Conservation (phyloP, 2,113 vertebrate species). For the Tor tambroides region DNA sequence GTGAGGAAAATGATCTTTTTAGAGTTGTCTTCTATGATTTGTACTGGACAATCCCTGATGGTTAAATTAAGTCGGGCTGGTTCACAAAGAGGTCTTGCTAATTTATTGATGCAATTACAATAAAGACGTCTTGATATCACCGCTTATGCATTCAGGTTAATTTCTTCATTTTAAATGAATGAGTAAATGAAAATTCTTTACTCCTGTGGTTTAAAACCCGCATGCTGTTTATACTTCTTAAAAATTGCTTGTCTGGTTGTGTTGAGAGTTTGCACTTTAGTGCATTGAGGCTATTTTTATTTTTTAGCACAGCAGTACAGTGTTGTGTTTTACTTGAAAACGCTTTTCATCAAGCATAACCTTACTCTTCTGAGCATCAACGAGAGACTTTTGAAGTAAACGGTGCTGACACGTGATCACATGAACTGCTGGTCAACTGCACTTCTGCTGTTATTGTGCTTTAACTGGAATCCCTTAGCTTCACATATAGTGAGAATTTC, state of each 20-base stretch:
- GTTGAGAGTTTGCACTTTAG: neutral
- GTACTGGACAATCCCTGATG: slow-evolving; percentile 71
- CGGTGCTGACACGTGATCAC: slow-evolving; percentile 20
- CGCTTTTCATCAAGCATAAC: neutral
- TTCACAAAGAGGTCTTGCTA: slow-evolving; percentile 64
- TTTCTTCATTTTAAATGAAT: neutral
- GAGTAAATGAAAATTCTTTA: neutral
- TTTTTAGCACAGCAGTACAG: neutral
- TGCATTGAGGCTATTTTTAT: neutral
- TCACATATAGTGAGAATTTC: slow-evolving; percentile 14
- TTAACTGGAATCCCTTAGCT: slow-evolving; percentile 6
- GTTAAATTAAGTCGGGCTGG: slow-evolving; percentile 70
- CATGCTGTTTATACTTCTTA: neutral
- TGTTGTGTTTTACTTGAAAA: neutral
- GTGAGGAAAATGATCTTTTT: slow-evolving; percentile 68
- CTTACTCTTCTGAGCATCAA: neutral
- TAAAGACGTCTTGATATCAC: slow-evolving; percentile 66
- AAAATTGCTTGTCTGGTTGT: neutral
- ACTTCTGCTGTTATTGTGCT: neutral
- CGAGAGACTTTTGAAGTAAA: neutral
- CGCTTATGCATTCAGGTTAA: neutral
- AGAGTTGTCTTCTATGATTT: slow-evolving; percentile 70
- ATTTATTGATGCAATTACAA: slow-evolving; percentile 69
- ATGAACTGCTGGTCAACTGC: neutral
- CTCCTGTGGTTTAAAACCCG: neutral